These are phyloP conservation scores for Sussaba pulchella DNA, from an alignment of 2,888 invertebrate genomes.

Conservation along the genomic window DNA sequence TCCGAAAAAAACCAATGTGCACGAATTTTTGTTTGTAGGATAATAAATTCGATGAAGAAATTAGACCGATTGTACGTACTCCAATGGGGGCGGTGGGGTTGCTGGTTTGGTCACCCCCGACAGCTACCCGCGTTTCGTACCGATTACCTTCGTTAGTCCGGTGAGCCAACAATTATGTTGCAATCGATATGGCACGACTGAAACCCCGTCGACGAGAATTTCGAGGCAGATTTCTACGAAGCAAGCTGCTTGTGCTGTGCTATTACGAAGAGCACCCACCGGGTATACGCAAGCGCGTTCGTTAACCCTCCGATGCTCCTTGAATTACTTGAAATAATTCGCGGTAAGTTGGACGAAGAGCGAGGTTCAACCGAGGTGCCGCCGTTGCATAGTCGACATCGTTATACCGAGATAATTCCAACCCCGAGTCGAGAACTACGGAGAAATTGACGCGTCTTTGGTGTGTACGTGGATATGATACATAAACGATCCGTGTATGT, in stretches of 20 bases:
- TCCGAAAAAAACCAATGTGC: too few relatives aligned
- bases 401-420: slow-evolving; percentile 59
- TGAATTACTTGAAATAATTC: slow-evolving; percentile 62
- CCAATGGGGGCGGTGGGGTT: too few relatives aligned
- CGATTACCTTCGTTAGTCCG: slow-evolving; percentile 58
- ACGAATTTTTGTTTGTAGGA: too few relatives aligned
- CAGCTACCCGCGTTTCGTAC: slow-evolving; percentile 20
- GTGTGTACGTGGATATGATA: slow-evolving; percentile 9
- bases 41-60: too few relatives aligned
- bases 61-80: too few relatives aligned
- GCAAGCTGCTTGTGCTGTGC: slow-evolving; percentile 18
- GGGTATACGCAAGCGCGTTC: slow-evolving; percentile 55
- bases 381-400: slow-evolving; percentile 53
- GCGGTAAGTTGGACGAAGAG: slow-evolving; percentile 48
- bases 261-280: slow-evolving; percentile 43
- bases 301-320: slow-evolving; percentile 59
- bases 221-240: slow-evolving; percentile 54
- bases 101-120: neutral
- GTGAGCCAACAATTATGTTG: slow-evolving; percentile 65
- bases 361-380: slow-evolving; percentile 14
- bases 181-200: slow-evolving; percentile 60
- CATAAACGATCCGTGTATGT: slow-evolving; percentile 1
- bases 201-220: slow-evolving; percentile 35
- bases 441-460: slow-evolving; percentile 25
- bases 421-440: slow-evolving; percentile 4